These are phyloP conservation scores for Bombus affinis DNA, from an alignment of 1,140 invertebrate genomes.

Conservation along the genomic window DNA sequence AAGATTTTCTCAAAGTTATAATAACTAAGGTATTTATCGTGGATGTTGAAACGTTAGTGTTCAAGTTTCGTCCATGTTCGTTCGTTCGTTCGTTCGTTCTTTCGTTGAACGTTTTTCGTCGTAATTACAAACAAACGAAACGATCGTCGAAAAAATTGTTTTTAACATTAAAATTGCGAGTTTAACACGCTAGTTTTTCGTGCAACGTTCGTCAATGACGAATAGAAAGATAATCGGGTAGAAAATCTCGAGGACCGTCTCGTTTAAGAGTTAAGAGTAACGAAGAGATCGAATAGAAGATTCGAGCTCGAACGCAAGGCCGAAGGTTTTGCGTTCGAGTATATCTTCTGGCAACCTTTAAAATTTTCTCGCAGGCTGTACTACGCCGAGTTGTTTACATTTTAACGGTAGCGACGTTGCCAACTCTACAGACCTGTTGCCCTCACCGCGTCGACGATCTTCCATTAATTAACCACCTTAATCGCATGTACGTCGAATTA, in stretches of 20 bases:
- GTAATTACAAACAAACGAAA: too few relatives aligned
- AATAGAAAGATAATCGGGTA: neutral
- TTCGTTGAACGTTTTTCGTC: too few relatives aligned
- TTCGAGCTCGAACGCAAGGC: too few relatives aligned
- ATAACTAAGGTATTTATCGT: neutral
- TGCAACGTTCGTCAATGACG: neutral
- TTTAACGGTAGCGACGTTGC: constrained; percentile 79
- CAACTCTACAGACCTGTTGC: constrained; percentile 79
- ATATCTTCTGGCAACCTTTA: constrained; percentile 34
- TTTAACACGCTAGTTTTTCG: neutral
- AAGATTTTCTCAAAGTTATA: neutral
- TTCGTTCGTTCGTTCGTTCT: too few relatives aligned
- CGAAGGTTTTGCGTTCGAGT: constrained; percentile 37
- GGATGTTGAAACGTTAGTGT: too few relatives aligned
- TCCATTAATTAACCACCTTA: constrained; percentile 76
- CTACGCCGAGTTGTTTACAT: constrained; percentile 80
- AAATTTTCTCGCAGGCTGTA: constrained; percentile 73
- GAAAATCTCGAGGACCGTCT: neutral
- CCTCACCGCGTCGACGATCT: constrained; percentile 60
- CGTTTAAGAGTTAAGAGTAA: neutral
- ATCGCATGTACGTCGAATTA: constrained; percentile 65
- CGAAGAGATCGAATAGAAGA: neutral
- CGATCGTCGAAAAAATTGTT: too few relatives aligned
- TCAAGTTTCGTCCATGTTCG: too few relatives aligned
- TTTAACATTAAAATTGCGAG: too few relatives aligned